These are phyloP conservation scores for Drosophila borborema DNA, from an alignment of 2,888 invertebrate species.

Conservation along the genomic window DNA sequence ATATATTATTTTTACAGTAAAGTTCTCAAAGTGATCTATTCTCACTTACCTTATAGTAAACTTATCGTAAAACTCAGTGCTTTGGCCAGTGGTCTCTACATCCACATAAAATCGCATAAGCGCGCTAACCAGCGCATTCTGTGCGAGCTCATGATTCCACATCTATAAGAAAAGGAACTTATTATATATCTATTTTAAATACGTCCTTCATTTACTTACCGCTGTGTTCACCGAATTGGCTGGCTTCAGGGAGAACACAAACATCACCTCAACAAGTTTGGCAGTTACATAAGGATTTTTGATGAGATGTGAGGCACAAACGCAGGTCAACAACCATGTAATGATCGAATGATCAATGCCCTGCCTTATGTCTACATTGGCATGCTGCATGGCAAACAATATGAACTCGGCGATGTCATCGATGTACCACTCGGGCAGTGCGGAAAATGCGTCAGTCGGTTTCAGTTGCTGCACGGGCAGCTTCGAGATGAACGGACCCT, in stretches of 20 bases:
- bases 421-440: constrained; percentile 98
- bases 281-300: constrained; percentile 98
- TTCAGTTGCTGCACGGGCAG: constrained; percentile 87
- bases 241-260: constrained; percentile 91
- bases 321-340: constrained; percentile 94
- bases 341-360: constrained; percentile 93
- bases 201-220: constrained; percentile 61
- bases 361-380: constrained; percentile 88
- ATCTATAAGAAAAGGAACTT: constrained; percentile 86
- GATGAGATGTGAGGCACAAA: constrained; percentile 95
- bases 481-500: constrained; percentile 85
- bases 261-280: constrained; percentile 96
- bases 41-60: constrained; percentile 93
- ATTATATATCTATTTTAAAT: too few relatives aligned
- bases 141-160: constrained; percentile 94
- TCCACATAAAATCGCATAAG: constrained; percentile 99
- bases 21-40: neutral
- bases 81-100: constrained; percentile 98
- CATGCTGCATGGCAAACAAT: constrained; percentile 94
- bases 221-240: constrained; percentile 85
- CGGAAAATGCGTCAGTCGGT: constrained; percentile 91
- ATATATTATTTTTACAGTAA: neutral
- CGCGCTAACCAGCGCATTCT: constrained; percentile 92
- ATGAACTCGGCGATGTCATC: constrained; percentile 99
- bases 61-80: constrained; percentile 99